Evolutionary conservation across 2,797 vertebrate species (phyloP).

Genomic region (Sebastes itinus): DNA sequence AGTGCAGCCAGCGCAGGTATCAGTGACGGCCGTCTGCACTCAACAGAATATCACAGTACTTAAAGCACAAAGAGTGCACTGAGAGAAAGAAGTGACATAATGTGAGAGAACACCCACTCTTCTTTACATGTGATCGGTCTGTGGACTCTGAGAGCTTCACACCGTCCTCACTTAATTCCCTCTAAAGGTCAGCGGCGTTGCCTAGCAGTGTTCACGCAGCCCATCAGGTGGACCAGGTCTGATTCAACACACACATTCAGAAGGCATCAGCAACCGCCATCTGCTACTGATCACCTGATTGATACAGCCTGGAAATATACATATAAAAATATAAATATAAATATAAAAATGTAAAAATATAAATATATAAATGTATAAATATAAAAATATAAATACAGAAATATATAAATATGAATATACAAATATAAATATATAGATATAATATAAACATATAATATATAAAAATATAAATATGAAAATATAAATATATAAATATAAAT

Average conservation of each 20-base stretch:
- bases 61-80: constrained; percentile 11
- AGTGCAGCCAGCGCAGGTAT: constrained; percentile 38
- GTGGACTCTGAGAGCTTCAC: constrained; percentile 68
- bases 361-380: too few relatives aligned
- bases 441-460: too few relatives aligned
- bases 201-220: constrained; percentile 70
- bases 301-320: not conserved
- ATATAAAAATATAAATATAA: too few relatives aligned
- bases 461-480: constrained; percentile 25
- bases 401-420: too few relatives aligned
- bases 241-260: constrained; percentile 3
- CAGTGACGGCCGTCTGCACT: constrained; percentile 16
- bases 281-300: constrained; percentile 33
- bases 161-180: constrained; percentile 73
- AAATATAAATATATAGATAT: too few relatives aligned
- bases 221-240: constrained; percentile 32
- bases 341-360: too few relatives aligned
- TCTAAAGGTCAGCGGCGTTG: constrained; percentile 76
- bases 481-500: not conserved
- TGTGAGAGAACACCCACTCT: constrained; percentile 45
- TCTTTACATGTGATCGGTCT: constrained; percentile 47
- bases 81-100: constrained; percentile 45
- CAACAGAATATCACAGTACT: constrained; percentile 24
- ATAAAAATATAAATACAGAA: too few relatives aligned
- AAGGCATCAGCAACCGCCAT: constrained; percentile 29